Evolutionary conservation across 2,113 vertebrate species (phyloP), one percentile per base, ranked within the genome.

Genomic region (Charina bottae): DNA sequence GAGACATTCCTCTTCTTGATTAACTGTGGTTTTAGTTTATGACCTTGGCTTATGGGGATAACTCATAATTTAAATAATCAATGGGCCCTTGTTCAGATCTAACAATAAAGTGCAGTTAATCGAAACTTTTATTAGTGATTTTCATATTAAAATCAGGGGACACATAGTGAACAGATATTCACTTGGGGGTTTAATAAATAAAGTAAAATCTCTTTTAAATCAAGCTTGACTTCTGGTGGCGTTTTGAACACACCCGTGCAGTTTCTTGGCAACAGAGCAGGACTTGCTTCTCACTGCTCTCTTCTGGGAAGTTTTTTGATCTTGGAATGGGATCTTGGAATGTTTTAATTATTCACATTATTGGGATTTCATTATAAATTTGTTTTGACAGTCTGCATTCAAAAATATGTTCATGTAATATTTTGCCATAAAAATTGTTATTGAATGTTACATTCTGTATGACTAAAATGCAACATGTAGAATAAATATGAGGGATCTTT

Each of bases 331-430:
- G 55, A 15, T 59, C 37, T 21, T 87, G 54, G 8, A 56, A 72
- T 1, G 0, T 37, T 87, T 58, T 87, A 8, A 59, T 87, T 56
- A 37, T 59, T 87, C 56, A 33, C 11, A 37, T 87, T 87, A 87
- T 54, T 54, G 49, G 26, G 49, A 26, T 54, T 85, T 54, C 53
- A 56, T 56, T 78, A 56, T 23, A n/a, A 28, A 46, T 78, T 78
- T 59, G 19, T 59, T 26, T 87, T 87, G 42, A n/a, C 15, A 17
- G 91, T 84, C 91, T 4, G 19, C 23, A 85, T 72, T 49, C 49
- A 49, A 93, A 92, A 87, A 87, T 49, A 0, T 0, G 49, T 0
- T 93, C 2, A 13, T 94, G 92, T 92, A 89, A 5, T 24, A 92
- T 37, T 90, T 93, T 19, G 83, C 10, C 42, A 54, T 0, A 24